Conservation (phyloP, 2,113 vertebrate genomes). For the Burhinus oedicnemus region DNA sequence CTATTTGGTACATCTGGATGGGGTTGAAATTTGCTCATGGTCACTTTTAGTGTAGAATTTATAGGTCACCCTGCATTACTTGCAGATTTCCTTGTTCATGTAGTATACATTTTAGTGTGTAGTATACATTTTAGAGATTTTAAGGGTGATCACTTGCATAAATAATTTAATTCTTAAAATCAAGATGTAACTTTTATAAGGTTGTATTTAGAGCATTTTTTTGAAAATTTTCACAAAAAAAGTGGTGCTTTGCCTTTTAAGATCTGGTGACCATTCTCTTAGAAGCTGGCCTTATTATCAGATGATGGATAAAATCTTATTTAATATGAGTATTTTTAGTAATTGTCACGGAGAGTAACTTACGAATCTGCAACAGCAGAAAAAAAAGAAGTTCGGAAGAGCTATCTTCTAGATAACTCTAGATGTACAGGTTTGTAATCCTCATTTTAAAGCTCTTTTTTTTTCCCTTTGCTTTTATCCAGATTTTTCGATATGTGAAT, state of each 20-base stretch:
- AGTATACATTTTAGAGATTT: background rate
- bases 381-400: background rate
- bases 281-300: background rate
- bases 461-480: background rate
- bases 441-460: background rate
- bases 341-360: background rate
- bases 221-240: background rate
- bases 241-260: background rate
- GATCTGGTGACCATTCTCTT: background rate
- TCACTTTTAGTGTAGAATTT: background rate
- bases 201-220: background rate
- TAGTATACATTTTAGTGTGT: background rate
- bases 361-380: background rate
- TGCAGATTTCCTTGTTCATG: background rate
- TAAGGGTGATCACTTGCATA: background rate
- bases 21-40: background rate
- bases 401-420: background rate
- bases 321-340: background rate
- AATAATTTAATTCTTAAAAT: background rate
- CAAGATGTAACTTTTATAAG: background rate
- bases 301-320: background rate
- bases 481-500: slow-evolving; percentile 80
- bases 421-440: background rate
- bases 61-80: background rate
- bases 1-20: background rate